Percentiles rank a stretch among this genome's conserved stretches.
These are phyloP conservation scores for Columba livia DNA, from an alignment of 2,113 vertebrate species.

Conservation along the genomic window DNA sequence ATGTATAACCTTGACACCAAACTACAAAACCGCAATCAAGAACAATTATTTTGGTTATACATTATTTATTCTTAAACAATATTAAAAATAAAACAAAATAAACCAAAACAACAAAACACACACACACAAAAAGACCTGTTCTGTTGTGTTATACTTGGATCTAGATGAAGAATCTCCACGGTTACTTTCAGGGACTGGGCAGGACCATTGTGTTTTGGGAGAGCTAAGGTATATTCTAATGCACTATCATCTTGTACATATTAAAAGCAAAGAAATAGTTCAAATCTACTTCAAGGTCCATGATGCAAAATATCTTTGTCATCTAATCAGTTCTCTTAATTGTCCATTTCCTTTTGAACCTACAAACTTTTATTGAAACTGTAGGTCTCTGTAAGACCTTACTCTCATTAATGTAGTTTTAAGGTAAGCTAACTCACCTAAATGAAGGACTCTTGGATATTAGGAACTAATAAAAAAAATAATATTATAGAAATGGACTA, in stretches of 20 bases:
- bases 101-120: no score
- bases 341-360: background rate
- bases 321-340: background rate
- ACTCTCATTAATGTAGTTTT: background rate
- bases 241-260: accelerated
- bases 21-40: background rate
- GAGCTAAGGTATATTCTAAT: background rate
- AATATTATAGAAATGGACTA: background rate
- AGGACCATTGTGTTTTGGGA: background rate
- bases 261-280: background rate
- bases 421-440: background rate
- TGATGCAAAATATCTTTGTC: background rate
- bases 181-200: background rate
- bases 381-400: background rate
- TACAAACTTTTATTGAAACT: background rate
- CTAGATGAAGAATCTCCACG: background rate
- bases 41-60: background rate
- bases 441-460: background rate
- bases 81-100: background rate
- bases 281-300: background rate
- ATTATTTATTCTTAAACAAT: background rate
- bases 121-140: background rate
- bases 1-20: background rate
- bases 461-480: background rate
- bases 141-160: background rate